Percentiles rank a stretch among this genome's conserved stretches.
Evolutionary conservation across 2,797 vertebrate genomes (phyloP).

Genomic region (Eulemur coronatus): DNA sequence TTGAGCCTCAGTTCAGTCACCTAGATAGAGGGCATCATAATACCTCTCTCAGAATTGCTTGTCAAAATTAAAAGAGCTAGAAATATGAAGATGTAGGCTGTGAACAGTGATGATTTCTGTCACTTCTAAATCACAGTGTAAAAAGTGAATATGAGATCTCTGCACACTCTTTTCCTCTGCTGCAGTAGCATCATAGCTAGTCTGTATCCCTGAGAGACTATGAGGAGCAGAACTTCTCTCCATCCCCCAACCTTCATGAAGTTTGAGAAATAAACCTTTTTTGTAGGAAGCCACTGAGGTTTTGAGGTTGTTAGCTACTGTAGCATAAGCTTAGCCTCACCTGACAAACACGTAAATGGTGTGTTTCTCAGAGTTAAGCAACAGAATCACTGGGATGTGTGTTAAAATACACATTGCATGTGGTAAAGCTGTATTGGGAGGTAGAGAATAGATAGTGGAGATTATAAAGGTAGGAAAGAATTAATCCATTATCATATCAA

Average conservation of each 20-base stretch:
- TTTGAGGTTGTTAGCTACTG: not conserved
- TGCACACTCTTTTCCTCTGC: not conserved
- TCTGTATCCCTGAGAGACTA: not conserved
- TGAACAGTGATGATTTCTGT: not conserved
- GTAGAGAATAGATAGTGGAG: not conserved
- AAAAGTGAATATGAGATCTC: not conserved
- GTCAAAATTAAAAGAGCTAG: not conserved
- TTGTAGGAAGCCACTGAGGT: not conserved
- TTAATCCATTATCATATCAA: not conserved
- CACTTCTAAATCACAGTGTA: not conserved
- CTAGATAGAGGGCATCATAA: not conserved
- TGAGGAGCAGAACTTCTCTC: not conserved
- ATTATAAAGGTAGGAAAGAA: not conserved
- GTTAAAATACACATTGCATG: not conserved
- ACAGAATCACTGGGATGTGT: not conserved
- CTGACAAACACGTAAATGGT: not conserved
- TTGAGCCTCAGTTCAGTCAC: not conserved
- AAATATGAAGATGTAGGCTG: not conserved
- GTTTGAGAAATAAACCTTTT: constrained; percentile 21
- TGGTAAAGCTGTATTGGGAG: not conserved
- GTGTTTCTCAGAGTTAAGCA: not conserved
- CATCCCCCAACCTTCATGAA: not conserved
- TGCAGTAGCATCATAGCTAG: not conserved
- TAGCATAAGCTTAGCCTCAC: not conserved
- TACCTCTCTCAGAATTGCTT: not conserved